These are phyloP conservation scores for Mycalesis mineus DNA, from an alignment of 2,888 invertebrate genomes.

Conservation along the genomic window DNA sequence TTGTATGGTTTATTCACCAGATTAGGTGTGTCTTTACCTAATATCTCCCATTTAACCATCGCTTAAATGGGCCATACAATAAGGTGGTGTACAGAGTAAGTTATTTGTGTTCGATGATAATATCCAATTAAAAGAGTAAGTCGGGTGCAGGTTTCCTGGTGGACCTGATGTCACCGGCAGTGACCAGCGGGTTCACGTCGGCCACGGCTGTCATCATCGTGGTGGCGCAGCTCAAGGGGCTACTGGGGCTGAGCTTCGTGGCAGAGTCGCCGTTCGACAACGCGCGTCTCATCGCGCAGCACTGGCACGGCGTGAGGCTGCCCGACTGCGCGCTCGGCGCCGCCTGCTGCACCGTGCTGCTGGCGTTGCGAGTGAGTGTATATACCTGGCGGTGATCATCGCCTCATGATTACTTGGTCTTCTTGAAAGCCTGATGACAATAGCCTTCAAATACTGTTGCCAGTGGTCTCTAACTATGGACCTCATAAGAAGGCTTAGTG, in stretches of 20 bases:
- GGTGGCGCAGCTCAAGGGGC: slow-evolving; percentile 84
- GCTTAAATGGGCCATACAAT: no score
- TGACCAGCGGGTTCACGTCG: slow-evolving; percentile 90
- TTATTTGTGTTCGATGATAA: background rate
- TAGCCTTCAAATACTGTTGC: no score
- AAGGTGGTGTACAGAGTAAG: no score
- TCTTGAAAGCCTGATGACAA: no score
- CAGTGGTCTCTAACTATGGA: no score
- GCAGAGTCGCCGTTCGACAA: slow-evolving; percentile 83
- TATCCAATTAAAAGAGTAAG: background rate
- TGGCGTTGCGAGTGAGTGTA: slow-evolving; percentile 81
- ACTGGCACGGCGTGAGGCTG: slow-evolving; percentile 69
- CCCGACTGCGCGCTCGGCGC: slow-evolving; percentile 83
- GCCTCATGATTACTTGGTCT: no score
- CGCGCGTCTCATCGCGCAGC: slow-evolving; percentile 63
- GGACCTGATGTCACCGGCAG: slow-evolving; percentile 89
- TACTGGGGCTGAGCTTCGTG: slow-evolving; percentile 83
- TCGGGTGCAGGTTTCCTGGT: slow-evolving; percentile 84
- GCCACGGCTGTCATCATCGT: slow-evolving; percentile 89
- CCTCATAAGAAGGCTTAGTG: no score
- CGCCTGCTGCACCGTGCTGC: slow-evolving; percentile 80
- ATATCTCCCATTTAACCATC: no score
- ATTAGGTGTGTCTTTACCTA: no score
- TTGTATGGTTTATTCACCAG: no score
- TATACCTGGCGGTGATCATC: background rate